These are phyloP conservation scores for Piscicola geometra DNA, from an alignment of 2,888 invertebrate species.

Conservation along the genomic window DNA sequence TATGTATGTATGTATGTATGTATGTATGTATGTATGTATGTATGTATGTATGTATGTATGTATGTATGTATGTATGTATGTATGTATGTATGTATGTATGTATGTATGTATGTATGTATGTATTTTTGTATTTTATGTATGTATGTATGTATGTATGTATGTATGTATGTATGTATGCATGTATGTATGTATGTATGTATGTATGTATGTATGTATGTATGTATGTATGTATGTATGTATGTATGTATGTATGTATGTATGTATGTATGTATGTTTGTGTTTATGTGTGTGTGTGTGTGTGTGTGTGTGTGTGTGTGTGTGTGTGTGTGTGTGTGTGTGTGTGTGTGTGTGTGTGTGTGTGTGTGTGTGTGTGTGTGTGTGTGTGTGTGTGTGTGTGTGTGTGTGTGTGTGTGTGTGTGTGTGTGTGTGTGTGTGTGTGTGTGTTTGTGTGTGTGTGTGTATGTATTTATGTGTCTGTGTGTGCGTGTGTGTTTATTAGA, in stretches of 20 bases:
- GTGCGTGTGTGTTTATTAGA: background rate
- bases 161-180: too few species aligned
- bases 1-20: too few species aligned
- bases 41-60: too few species aligned
- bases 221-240: background rate
- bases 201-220: background rate
- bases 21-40: too few species aligned
- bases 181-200: too few species aligned
- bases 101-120: too few species aligned
- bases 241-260: conserved; percentile 14
- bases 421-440: conserved; percentile 30
- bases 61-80: too few species aligned
- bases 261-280: conserved; percentile 16
- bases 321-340: conserved; percentile 40
- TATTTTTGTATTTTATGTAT: too few species aligned
- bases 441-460: conserved; percentile 21
- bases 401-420: conserved; percentile 38
- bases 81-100: too few species aligned
- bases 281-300: conserved; percentile 22
- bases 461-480: conserved; percentile 15
- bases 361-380: conserved; percentile 41
- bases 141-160: too few species aligned
- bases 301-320: conserved; percentile 34
- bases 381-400: conserved; percentile 39
- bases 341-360: conserved; percentile 41